A percentile compares a stretch with the other conserved stretches of the same genome.
phyloP scores from a whole-genome alignment of 1,140 invertebrate species.

The Glomeris maerens region DNA sequence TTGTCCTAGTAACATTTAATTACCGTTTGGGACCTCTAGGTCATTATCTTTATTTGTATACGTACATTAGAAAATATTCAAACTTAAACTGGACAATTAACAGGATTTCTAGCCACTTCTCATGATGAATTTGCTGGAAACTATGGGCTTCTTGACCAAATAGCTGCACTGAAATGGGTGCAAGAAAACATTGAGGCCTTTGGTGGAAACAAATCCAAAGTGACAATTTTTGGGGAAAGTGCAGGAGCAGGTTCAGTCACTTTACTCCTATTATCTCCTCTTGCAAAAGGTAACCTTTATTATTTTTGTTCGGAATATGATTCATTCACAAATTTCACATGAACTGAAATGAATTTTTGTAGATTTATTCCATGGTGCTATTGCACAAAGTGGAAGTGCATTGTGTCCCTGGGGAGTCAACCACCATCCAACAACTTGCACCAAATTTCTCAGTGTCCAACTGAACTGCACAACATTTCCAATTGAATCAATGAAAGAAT shows the following conservation, averaged over 20 bases:
- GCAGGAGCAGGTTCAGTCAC: constrained; percentile 40
- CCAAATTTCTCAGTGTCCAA: not conserved
- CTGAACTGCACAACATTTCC: not conserved
- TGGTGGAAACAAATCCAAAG: constrained; percentile 41
- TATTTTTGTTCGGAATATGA: no score
- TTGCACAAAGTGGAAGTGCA: constrained; percentile 67
- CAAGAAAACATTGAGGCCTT: constrained; percentile 42
- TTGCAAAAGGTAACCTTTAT: constrained; percentile 46
- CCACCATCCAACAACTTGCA: not conserved
- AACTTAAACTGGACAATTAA: no score
- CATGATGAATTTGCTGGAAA: constrained; percentile 37
- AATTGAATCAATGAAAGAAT: not conserved
- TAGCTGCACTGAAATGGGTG: constrained; percentile 43
- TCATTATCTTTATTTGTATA: no score
- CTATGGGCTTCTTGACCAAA: constrained; percentile 45
- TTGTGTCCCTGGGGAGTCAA: constrained; percentile 70
- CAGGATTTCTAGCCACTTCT: no score
- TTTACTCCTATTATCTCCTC: constrained; percentile 33
- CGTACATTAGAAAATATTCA: no score
- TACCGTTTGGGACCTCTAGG: constrained; percentile 48
- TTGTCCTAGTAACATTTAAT: constrained; percentile 50
- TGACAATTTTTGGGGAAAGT: constrained; percentile 44
- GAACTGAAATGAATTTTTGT: no score
- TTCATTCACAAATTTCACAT: no score
- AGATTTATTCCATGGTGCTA: constrained; percentile 14